Conservation (phyloP, 1,140 invertebrate species). For the Zeugodacus cucurbitae region DNA sequence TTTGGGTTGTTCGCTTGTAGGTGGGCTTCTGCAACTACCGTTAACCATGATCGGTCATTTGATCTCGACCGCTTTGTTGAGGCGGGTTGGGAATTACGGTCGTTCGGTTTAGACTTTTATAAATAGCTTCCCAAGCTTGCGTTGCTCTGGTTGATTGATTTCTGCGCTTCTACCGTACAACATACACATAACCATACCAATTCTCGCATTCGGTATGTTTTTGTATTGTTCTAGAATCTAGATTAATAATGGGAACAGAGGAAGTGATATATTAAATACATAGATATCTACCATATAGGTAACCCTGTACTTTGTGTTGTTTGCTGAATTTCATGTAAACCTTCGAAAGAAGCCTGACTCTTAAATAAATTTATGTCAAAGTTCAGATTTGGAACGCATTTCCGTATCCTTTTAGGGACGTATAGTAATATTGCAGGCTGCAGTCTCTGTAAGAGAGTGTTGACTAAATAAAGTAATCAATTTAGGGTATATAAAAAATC, state of each 20-base stretch:
- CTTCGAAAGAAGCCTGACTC: too few species aligned
- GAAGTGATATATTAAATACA: background rate
- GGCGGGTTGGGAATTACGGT: background rate
- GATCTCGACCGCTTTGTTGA: conserved; percentile 27
- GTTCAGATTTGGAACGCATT: too few species aligned
- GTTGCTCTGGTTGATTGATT: background rate
- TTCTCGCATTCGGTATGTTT: too few species aligned
- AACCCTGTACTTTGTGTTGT: background rate
- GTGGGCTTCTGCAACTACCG: conserved; percentile 26
- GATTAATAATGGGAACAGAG: background rate
- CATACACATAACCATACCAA: background rate
- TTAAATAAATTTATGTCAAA: too few species aligned
- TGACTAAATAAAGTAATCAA: too few species aligned
- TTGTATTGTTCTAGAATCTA: background rate
- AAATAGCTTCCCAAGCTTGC: background rate
- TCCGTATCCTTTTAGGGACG: too few species aligned
- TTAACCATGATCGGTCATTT: conserved; percentile 21
- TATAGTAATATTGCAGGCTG: too few species aligned
- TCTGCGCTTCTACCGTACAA: background rate
- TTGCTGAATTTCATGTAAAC: too few species aligned
- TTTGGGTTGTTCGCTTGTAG: conserved; percentile 12
- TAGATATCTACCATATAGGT: background rate
- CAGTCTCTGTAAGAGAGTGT: too few species aligned
- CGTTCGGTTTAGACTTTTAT: background rate
- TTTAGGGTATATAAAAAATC: too few species aligned